phyloP scores from a whole-genome alignment of 1,140 invertebrate genomes.

The Drosophila malerkotliana region DNA sequence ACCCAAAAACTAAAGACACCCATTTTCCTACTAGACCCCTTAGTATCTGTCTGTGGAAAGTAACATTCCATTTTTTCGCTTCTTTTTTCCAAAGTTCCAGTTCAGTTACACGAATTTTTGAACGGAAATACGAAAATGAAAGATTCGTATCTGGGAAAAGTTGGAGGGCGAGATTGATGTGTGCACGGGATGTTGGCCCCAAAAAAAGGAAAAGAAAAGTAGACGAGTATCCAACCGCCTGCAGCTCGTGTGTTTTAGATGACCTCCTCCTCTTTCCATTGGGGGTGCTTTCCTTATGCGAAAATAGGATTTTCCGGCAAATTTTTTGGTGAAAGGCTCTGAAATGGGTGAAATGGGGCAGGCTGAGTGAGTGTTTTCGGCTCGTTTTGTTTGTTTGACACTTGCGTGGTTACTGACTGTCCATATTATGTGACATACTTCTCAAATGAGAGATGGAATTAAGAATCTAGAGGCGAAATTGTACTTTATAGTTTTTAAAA shows the following conservation, averaged over 20 bases:
- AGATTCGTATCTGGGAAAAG: conserved; percentile 73
- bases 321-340: conserved; percentile 47
- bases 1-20: neutral
- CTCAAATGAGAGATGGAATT: conserved; percentile 8
- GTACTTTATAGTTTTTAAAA: neutral
- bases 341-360: conserved; percentile 10
- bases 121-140: conserved; percentile 80
- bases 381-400: conserved; percentile 75
- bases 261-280: conserved; percentile 29
- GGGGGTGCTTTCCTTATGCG: conserved; percentile 47
- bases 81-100: conserved; percentile 61
- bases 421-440: conserved; percentile 71
- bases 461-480: neutral
- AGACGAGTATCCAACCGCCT: conserved; percentile 66
- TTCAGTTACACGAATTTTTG: conserved; percentile 76
- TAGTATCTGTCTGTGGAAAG: conserved; percentile 49
- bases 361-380: conserved; percentile 15
- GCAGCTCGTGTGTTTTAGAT: conserved; percentile 58
- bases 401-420: conserved; percentile 74
- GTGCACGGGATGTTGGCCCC: conserved; percentile 45
- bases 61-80: conserved; percentile 31
- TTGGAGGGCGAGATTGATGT: conserved; percentile 73
- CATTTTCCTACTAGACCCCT: neutral
- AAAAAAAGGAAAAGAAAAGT: conserved; percentile 22
- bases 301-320: conserved; percentile 80